Percentiles rank a stretch among this genome's conserved stretches.
Conservation (phyloP, 2,113 vertebrate species). For the Anseranas semipalmata region DNA sequence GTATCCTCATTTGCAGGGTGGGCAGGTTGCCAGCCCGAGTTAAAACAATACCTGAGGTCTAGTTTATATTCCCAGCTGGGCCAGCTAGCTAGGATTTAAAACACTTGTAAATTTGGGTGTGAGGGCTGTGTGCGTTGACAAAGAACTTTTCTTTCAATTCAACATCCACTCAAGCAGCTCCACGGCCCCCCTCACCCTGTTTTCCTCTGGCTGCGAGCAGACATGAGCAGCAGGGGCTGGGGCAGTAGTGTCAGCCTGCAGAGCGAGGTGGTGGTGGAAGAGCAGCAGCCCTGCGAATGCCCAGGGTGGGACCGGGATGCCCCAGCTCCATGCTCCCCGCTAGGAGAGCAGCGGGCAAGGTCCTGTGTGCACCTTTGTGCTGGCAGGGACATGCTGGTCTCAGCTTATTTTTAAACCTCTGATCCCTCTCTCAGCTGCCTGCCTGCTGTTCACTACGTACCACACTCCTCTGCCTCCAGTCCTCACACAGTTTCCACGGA, state of each 20-base stretch:
- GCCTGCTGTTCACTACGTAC: not conserved
- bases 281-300: not conserved
- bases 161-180: not conserved
- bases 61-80: conserved; percentile 23
- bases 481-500: not conserved
- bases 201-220: not conserved
- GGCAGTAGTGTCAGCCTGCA: not conserved
- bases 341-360: not conserved
- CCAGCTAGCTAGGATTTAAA: conserved; percentile 28
- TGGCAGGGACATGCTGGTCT: not conserved
- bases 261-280: not conserved
- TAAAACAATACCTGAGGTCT: conserved; percentile 50
- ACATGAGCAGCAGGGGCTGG: not conserved
- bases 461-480: not conserved
- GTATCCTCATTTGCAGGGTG: not conserved
- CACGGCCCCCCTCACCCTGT: not conserved
- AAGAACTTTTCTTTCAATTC: not conserved
- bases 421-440: not conserved
- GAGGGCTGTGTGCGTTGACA: rapidly evolving
- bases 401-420: not conserved
- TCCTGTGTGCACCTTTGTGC: not conserved
- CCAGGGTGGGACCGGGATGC: rapidly evolving
- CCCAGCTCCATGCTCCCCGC: not conserved
- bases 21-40: conserved; percentile 26
- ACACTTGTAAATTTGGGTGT: not conserved